Percentiles rank a stretch among this genome's conserved stretches.
These are phyloP conservation scores for Lysandra bellargus DNA, from an alignment of 2,888 invertebrate species.

Conservation along the genomic window DNA sequence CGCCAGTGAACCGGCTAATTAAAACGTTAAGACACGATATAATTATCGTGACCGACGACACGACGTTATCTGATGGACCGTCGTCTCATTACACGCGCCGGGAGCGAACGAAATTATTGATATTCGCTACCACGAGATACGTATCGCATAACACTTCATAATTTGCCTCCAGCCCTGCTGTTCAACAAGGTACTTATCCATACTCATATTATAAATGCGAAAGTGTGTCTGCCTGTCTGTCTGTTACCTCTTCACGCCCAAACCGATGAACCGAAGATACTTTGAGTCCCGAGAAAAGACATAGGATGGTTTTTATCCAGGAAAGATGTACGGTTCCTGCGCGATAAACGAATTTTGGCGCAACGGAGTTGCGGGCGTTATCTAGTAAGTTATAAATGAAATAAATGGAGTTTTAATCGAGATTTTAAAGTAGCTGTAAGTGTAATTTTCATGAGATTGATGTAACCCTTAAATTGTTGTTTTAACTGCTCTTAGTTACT, in stretches of 20 bases:
- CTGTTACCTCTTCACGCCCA: neutral
- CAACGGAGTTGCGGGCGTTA: no score
- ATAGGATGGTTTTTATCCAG: no score
- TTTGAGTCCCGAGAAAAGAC: no score
- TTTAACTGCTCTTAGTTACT: neutral
- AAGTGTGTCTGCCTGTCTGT: no score
- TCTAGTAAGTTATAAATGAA: neutral
- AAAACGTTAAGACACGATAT: constrained; percentile 29
- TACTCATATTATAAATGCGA: no score
- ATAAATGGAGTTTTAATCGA: neutral
- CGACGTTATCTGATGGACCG: constrained; percentile 32
- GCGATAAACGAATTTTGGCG: no score
- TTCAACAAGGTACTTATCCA: constrained; percentile 6
- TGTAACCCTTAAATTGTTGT: neutral
- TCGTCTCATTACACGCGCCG: constrained; percentile 23
- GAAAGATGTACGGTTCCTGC: no score
- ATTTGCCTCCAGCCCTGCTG: neutral
- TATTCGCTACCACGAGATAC: constrained; percentile 56
- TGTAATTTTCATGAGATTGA: neutral
- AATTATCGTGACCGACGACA: constrained; percentile 30
- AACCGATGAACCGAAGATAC: no score
- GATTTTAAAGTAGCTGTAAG: neutral
- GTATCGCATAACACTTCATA: constrained; percentile 39
- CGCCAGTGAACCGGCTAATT: constrained; percentile 21
- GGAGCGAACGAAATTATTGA: constrained; percentile 53